Base-by-base conservation (phyloP, 2,797 vertebrate species). In the Lagodon rhomboides region DNA sequence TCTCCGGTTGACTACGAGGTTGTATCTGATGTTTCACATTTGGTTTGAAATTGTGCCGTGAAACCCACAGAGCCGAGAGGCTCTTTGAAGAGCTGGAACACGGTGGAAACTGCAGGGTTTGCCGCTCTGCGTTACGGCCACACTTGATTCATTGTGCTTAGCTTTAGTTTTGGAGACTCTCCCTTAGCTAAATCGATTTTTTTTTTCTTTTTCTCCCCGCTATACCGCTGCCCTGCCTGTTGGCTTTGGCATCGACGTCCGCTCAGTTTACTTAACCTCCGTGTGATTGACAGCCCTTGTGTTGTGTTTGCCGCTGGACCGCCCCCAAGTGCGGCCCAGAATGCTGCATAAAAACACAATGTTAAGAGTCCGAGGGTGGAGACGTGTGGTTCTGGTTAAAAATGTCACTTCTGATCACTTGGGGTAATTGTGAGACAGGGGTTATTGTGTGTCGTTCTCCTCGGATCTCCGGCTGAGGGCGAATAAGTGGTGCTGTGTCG, bases 251-350 rank as follows among this genome's bases (percentile, higher is more conserved):
- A 73, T 61, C 25, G 47, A 68, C 58, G 63, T 54, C 56, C 4
- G 1, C 71, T 72, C 20, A 30, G 85, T 84, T 85, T 89, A 68
- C 87, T 90, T 84, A 87, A 91, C 91, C 89, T 88, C 82, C 54
- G 67, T 11, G 13, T 91, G 91, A 94, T 79, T 91, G 88, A 90
- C 82, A 79, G 85, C 54, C 12, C 76, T 85, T 85, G 79, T 92
- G 84, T 91, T 93, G 83, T 81, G 90, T 85, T 86, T 89, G 62
- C 87, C 56, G 46, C 61, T 88, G 81, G 79, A 89, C 77, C 46
- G 73, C 68, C 34, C 60, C 77, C 75, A 70, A 80, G 43, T 44
- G 23, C 63, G 59, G 64, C 74, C 59, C 75, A 77, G 55, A 87
- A 90, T 65, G 65, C 82, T 53, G 34, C 67, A 85, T 63, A 62